phyloP scores from a whole-genome alignment of 2,888 invertebrate genomes.

The Arrhopalites spinosus region DNA sequence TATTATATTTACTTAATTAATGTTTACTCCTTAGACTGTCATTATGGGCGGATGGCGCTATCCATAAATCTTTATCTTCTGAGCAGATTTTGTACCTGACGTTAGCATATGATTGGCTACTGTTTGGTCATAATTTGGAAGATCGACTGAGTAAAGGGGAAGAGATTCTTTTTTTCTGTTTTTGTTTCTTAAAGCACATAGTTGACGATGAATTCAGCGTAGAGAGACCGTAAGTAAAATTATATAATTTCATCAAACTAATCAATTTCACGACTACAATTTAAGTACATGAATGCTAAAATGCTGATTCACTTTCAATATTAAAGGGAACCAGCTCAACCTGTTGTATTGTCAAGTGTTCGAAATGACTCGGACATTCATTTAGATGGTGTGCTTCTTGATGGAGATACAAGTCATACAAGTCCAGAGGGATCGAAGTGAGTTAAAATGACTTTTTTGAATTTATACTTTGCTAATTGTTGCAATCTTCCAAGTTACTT shows the following conservation, averaged over 20 bases:
- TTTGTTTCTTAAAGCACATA: constrained; percentile 73
- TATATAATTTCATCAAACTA: too few species aligned
- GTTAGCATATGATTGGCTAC: constrained; percentile 81
- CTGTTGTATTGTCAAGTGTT: constrained; percentile 44
- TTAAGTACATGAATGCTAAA: neutral
- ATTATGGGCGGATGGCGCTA: constrained; percentile 76
- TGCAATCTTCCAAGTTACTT: too few species aligned
- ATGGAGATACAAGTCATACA: constrained; percentile 59
- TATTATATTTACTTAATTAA: too few species aligned
- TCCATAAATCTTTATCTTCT: constrained; percentile 71
- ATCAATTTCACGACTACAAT: too few species aligned
- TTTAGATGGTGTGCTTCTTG: constrained; percentile 63
- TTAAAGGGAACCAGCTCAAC: neutral
- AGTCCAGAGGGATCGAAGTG: constrained; percentile 63
- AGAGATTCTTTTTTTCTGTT: constrained; percentile 80
- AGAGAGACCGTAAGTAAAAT: constrained; percentile 33
- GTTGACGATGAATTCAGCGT: constrained; percentile 71
- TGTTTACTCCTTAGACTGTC: constrained; percentile 72
- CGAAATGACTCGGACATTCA: constrained; percentile 64
- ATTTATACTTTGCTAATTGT: too few species aligned
- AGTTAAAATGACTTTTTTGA: too few species aligned
- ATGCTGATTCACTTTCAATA: neutral
- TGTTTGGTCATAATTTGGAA: constrained; percentile 77
- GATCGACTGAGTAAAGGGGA: constrained; percentile 74
- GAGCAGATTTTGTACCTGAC: constrained; percentile 76